Evolutionary conservation across 2,888 invertebrate genomes (phyloP).

Genomic region (Drosophila algonquin): DNA sequence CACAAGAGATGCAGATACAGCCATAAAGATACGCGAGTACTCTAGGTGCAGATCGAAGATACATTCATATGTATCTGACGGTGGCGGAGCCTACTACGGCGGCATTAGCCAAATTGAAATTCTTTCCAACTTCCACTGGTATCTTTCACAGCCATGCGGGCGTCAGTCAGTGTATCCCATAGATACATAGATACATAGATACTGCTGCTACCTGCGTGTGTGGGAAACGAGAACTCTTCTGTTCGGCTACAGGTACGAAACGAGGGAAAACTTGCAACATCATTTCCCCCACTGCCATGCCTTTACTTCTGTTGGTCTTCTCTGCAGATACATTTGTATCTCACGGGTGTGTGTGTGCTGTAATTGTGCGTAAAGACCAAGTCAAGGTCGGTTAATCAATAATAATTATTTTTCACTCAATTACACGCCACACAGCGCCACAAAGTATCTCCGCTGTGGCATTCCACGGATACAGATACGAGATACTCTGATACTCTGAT

Average conservation of each 20-base stretch:
- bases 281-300: conserved; percentile 22
- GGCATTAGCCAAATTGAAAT: conserved; percentile 68
- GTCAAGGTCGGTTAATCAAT: conserved; percentile 81
- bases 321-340: conserved; percentile 28
- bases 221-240: conserved; percentile 60
- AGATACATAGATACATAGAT: conserved; percentile 69
- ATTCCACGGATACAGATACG: conserved; percentile 46
- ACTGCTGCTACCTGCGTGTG: conserved; percentile 71
- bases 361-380: conserved; percentile 80
- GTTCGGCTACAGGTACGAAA: conserved; percentile 29
- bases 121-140: conserved; percentile 47
- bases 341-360: conserved; percentile 45
- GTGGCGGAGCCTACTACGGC: neutral
- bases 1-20: conserved; percentile 19
- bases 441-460: conserved; percentile 3
- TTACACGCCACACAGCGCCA: conserved; percentile 54
- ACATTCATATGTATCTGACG: neutral
- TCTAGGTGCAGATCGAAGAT: conserved; percentile 29
- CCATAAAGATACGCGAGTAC: conserved; percentile 19
- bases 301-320: neutral
- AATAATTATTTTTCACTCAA: conserved; percentile 81
- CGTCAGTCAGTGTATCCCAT: conserved; percentile 58
- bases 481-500: conserved; percentile 17
- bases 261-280: conserved; percentile 53
- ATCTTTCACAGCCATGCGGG: conserved; percentile 59